Evolutionary conservation across 2,888 invertebrate genomes (phyloP), one percentile per base, ranked within the genome.

Genomic region (Polietes domitor): DNA sequence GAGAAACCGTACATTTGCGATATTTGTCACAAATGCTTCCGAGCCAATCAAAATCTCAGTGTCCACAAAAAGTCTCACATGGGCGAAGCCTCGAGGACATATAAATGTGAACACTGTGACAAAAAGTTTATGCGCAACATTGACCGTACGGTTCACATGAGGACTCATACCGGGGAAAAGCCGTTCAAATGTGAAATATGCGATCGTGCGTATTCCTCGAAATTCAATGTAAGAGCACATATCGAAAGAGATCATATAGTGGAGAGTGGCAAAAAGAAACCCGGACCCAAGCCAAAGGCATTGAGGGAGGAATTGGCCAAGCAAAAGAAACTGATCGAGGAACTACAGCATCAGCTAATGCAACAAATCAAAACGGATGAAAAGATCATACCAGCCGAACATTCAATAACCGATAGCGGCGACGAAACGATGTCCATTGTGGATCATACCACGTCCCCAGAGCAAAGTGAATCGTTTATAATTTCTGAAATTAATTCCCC

Each of bases 141-240:
- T 26, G 91, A 91, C 77, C 89, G 90, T 83, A 89, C 90, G 7
- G 91, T 91, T 4, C 91, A 91, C 73, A 89, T 90, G 88, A 88
- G 91, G 6, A 87, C 89, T 1, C 91, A 91, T 77, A 92, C 91
- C 37, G 91, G 91, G 12, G 91, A 91, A 74, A 91, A 90, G 77
- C 91, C 91, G 0, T 91, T 86, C 74, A 90, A 86, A 41, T 91
- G 91, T 78, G 89, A 87, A 19, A 85, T 88, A 10, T 91, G 91
- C 37, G 85, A 88, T 12, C 89, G 90, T 2, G 91, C 90, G 26
- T 91, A 90, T 75, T 92, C 91, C 0, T 92, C 91, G 2, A 90
- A 89, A 37, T 88, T 90, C 1, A 91, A 91, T 84, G 87, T 92
- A 28, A 87, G 89, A 7, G 85, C 89, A 0, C 91, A 91, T 50